Evolutionary conservation across 2,797 vertebrate species (phyloP).

Genomic region (Cygnus olor): DNA sequence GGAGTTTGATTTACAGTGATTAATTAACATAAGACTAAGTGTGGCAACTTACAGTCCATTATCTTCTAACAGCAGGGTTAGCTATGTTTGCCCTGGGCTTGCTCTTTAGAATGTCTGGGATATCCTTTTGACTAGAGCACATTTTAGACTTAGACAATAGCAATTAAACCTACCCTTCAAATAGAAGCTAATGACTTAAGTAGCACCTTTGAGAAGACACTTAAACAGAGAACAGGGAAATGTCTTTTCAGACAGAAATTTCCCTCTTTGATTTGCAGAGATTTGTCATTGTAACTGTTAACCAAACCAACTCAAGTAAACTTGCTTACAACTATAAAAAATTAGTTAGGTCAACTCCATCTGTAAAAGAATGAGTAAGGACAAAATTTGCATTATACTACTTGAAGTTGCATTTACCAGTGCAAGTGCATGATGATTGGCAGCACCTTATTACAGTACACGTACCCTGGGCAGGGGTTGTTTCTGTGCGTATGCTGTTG

Average conservation of each 20-base stretch:
- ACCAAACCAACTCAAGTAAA: background rate
- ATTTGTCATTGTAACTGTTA: background rate
- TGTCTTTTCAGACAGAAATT: background rate
- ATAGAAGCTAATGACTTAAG: background rate
- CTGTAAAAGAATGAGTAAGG: background rate
- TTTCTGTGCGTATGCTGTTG: background rate
- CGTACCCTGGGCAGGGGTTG: background rate
- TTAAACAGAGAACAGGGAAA: rapidly evolving
- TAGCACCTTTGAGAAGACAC: background rate
- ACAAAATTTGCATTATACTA: background rate
- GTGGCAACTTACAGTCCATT: background rate
- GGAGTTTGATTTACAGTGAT: background rate
- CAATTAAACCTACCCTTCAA: background rate
- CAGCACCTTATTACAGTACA: background rate
- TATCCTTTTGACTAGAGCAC: background rate
- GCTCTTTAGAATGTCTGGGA: background rate
- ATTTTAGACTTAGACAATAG: background rate
- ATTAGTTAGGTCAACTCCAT: background rate
- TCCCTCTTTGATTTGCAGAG: background rate
- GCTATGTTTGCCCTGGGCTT: background rate
- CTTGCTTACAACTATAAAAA: background rate
- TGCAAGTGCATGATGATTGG: background rate
- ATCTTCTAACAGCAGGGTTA: background rate
- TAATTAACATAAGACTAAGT: background rate
- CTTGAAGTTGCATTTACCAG: background rate